Evolutionary conservation across 2,888 invertebrate species (phyloP).

Genomic region (Drosophila sordidapex): DNA sequence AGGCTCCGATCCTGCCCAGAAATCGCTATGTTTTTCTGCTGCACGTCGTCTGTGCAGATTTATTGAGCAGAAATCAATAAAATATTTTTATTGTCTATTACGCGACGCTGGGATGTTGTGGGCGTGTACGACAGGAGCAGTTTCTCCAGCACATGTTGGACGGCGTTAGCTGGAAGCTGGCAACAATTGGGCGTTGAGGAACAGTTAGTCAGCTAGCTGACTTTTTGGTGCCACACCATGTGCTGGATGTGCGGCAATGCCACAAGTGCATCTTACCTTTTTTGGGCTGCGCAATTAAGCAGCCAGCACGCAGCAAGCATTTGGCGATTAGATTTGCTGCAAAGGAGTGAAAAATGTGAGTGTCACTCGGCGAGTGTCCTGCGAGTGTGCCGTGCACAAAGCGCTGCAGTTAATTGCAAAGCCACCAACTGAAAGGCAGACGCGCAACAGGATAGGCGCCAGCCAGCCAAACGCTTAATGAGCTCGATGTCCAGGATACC

Average conservation of each 20-base stretch:
- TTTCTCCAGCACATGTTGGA: constrained; percentile 70
- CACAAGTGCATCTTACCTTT: constrained; percentile 3
- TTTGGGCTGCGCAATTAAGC: constrained; percentile 57
- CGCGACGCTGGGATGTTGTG: constrained; percentile 13
- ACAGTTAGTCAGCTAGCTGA: constrained; percentile 32
- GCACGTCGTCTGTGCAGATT: constrained; percentile 30
- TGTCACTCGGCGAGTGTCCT: constrained; percentile 52
- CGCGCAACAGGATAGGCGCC: constrained; percentile 74
- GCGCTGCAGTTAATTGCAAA: constrained; percentile 79
- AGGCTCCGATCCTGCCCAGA: constrained; percentile 4
- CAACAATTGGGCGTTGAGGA: constrained; percentile 30
- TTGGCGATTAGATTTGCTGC: constrained; percentile 68
- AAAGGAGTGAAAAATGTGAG: constrained; percentile 69
- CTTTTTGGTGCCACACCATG: constrained; percentile 37
- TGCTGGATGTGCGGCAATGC: constrained; percentile 45
- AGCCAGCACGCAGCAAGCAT: constrained; percentile 58
- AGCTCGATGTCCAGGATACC: constrained; percentile 52
- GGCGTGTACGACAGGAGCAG: constrained; percentile 58
- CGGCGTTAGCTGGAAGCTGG: neutral
- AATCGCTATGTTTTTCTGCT: constrained; percentile 23
- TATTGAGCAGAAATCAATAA: constrained; percentile 67
- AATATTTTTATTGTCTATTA: constrained; percentile 57
- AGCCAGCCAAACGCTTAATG: constrained; percentile 61
- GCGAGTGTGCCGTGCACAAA: constrained; percentile 50
- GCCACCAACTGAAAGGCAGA: constrained; percentile 68